Conservation (phyloP, 2,113 vertebrate species). For the Gnathonemus echidnorhynchus region DNA sequence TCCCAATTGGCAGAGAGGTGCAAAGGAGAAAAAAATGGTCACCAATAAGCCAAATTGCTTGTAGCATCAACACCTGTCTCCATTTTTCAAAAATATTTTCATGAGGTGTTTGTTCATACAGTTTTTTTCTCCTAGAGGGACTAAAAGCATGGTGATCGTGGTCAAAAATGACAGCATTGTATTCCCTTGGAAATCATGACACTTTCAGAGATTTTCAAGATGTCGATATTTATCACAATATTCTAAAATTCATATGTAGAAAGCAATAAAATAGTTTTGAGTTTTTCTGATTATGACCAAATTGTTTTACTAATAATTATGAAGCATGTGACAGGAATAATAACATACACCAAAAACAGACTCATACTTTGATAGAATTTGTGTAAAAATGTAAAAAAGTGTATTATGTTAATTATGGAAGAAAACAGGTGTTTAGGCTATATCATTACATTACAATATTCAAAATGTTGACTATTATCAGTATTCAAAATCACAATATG, state of each 20-base stretch:
- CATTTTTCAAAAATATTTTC: background rate
- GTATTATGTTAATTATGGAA: background rate
- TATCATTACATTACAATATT: background rate
- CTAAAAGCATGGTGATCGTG: background rate
- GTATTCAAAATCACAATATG: background rate
- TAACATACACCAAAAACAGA: background rate
- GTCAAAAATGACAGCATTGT: background rate
- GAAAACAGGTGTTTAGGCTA: background rate
- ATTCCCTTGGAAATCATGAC: background rate
- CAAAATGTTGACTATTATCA: background rate
- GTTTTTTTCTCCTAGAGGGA: background rate
- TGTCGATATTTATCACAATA: background rate
- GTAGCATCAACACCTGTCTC: background rate
- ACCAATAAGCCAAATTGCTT: background rate
- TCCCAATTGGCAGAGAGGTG: background rate
- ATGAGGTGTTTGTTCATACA: background rate
- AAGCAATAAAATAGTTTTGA: background rate
- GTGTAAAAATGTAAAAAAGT: background rate
- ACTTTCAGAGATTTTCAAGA: background rate
- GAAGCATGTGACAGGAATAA: background rate
- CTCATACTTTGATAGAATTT: background rate
- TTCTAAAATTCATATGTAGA: background rate
- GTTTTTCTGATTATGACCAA: background rate
- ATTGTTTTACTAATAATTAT: background rate
- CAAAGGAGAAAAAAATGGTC: background rate